Evolutionary conservation across 2,113 vertebrate genomes (phyloP).

Genomic region (Heloderma charlesbogerti): DNA sequence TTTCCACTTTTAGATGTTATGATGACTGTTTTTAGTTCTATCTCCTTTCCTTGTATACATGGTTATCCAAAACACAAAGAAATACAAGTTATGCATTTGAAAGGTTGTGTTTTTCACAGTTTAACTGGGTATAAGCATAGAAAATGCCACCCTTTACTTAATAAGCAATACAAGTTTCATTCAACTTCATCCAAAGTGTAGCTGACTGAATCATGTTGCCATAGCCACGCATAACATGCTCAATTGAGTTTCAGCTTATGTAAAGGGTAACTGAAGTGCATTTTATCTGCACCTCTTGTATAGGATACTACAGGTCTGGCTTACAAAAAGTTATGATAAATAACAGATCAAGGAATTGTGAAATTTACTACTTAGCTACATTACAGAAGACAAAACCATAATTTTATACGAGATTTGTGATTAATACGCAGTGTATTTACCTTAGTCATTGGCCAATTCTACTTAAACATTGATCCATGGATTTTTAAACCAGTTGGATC

Average conservation of each 20-base stretch:
- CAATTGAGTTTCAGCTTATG: not conserved
- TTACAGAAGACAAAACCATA: not conserved
- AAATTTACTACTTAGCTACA: not conserved
- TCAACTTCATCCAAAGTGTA: not conserved
- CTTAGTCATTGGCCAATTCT: not conserved
- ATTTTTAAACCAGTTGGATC: not conserved
- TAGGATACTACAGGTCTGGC: not conserved
- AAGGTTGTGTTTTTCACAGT: not conserved
- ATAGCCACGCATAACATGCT: not conserved
- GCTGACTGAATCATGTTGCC: not conserved
- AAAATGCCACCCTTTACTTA: not conserved
- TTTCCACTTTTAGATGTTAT: not conserved
- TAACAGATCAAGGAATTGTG: not conserved
- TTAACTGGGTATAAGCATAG: not conserved
- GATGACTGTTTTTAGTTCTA: not conserved
- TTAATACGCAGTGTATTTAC: not conserved
- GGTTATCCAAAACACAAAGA: no score
- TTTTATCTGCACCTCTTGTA: not conserved
- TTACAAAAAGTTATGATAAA: not conserved
- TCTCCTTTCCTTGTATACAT: not conserved
- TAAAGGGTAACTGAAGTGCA: not conserved
- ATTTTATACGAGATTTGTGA: not conserved
- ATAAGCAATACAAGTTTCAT: not conserved
- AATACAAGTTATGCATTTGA: not conserved
- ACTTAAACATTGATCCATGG: not conserved